Evolutionary conservation across 1,140 invertebrate species (phyloP), one percentile per base, ranked within the genome.

Genomic region (Panulirus ornatus): DNA sequence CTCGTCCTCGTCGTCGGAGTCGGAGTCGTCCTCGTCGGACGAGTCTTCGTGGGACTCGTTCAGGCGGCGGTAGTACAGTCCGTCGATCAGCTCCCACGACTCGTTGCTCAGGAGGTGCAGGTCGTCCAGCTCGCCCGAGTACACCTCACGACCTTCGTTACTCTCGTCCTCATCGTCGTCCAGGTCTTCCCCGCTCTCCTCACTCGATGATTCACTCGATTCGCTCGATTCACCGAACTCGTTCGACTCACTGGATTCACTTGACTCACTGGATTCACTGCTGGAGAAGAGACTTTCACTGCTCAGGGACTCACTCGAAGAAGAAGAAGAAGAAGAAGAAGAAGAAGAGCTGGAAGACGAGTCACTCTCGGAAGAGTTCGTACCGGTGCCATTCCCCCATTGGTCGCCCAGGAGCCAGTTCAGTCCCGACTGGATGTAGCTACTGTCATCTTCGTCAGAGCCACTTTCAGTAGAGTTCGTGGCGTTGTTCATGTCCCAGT

Each of bases 71-170:
- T 30, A 44, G 51, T 30, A 36, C 8, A 36, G 34, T n/a, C 71
- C 63, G 40, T 38, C 40, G 44, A 47, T 47, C 70, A 58, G 42
- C n/a, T 73, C 36, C 30, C 54, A 30, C 19, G 78, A 40, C 14
- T 58, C 71, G 70, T 83, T 75, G 34, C 66, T n/a, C 47, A 27
- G 40, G 70, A 82, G 27, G 34, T 71, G 27, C 2, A 76, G 36
- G 42, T 82, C 87, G 40, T 70, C 63, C 30, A 75, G 47, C 54
- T 88, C 88, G 19, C 22, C 34, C 1, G 88, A 89, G 70, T 63
- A 30, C 22, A 40, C 83, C 38, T 89, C 88, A 14, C 88, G 14
- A 0, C 30, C 88, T 30, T 89, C 88, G 70, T 89, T 89, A n/a
- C 88, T 89, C 8, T 83, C 44, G 71, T 89, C 66, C 6, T 47